These are phyloP conservation scores for Phylloscopus collybita DNA, from an alignment of 2,797 vertebrate species.

Conservation along the genomic window DNA sequence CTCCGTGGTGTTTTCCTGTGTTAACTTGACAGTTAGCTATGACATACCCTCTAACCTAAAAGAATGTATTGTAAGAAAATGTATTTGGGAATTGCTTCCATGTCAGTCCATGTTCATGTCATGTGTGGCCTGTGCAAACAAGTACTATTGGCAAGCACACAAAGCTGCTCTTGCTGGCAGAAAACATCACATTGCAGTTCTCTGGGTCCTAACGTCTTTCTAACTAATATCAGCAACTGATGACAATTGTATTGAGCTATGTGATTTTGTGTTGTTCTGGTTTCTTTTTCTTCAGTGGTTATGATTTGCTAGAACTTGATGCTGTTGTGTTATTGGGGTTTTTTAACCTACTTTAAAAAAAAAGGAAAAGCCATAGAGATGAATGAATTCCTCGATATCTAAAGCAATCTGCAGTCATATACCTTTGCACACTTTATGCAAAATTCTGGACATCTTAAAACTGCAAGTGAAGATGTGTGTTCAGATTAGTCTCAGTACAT, in stretches of 20 bases:
- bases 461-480: not conserved
- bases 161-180: not conserved
- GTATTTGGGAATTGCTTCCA: rapidly evolving
- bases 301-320: not conserved
- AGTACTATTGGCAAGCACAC: not conserved
- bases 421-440: not conserved
- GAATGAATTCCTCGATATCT: not conserved
- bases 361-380: not conserved
- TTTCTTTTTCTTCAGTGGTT: not conserved
- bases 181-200: not conserved
- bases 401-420: not conserved
- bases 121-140: not conserved
- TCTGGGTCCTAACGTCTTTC: not conserved
- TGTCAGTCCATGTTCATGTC: not conserved
- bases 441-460: not conserved
- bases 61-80: not conserved
- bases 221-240: not conserved
- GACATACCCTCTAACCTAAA: not conserved
- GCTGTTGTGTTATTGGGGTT: not conserved
- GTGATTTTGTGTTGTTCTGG: not conserved
- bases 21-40: not conserved
- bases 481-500: not conserved
- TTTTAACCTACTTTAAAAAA: not conserved
- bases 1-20: not conserved
- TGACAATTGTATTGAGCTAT: not conserved